Conservation (phyloP, 2,113 vertebrate species). For the Tinamus guttatus region DNA sequence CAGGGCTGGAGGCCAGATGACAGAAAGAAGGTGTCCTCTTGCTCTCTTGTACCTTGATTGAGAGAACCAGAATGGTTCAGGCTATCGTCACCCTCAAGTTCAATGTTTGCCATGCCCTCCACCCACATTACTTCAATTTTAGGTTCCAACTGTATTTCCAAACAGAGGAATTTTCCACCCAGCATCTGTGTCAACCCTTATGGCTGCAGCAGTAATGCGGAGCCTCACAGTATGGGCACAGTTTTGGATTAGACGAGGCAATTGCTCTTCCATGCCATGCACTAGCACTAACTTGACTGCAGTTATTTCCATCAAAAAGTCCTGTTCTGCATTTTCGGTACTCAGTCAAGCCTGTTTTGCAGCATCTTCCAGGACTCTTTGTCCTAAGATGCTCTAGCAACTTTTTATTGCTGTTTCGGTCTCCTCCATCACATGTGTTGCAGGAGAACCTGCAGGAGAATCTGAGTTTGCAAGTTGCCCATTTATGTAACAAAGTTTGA, state of each 20-base stretch:
- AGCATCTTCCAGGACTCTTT: neutral
- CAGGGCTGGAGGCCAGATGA: neutral
- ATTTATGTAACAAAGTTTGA: neutral
- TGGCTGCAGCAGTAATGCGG: neutral
- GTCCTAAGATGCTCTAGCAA: neutral
- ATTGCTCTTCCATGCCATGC: fast-evolving
- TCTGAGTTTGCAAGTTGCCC: neutral
- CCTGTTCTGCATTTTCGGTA: neutral
- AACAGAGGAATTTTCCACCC: neutral
- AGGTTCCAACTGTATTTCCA: neutral
- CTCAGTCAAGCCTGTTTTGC: neutral
- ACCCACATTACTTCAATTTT: neutral
- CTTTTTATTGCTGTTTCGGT: neutral
- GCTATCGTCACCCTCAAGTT: neutral
- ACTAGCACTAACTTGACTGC: neutral
- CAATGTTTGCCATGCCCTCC: neutral
- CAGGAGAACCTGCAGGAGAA: neutral
- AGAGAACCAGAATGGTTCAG: neutral
- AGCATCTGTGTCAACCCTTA: neutral
- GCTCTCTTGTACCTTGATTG: neutral
- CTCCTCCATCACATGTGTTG: neutral
- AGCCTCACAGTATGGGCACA: neutral
- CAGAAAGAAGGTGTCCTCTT: neutral
- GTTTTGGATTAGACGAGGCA: neutral
- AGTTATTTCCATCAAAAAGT: neutral